Evolutionary conservation across 2,113 vertebrate species (phyloP), one percentile per base, ranked within the genome.

Genomic region (Epinephelus fuscoguttatus): DNA sequence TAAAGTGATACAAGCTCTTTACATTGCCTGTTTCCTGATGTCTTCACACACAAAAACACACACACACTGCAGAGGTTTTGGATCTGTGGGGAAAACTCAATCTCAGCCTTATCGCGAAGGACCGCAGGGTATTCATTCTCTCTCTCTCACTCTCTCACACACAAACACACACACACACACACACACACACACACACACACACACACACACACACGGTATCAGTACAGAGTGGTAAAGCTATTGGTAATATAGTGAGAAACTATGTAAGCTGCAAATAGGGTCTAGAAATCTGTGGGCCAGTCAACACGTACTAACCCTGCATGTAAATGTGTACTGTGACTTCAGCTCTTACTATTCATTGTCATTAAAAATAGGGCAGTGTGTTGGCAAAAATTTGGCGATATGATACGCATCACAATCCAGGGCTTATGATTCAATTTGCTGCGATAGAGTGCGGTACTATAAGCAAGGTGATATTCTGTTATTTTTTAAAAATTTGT

Each of bases 21-120:
- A 93, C 81, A 79, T 86, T 84, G 50, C 61, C 87, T 3, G 77
- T 82, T 88, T 89, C 79, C 81, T 85, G 92, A 93, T 90, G 85
- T 90, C 87, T 93, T 90, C 83, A 89, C 90, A 92, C 83, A 83
- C 52, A 80, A 7, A 82, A n/a, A 71, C 70, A 80, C 80, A 60
- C 50, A 75, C 64, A 60, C 75, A 61, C 37, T 75, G 84, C 62
- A 56, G 78, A 90, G 42, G 62, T 77, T 90, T 69, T 82, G 69
- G 75, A 84, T 89, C 85, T 72, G 88, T 88, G 88, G 84, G 76
- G 82, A 88, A 94, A 91, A 91, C 88, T 91, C 88, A 89, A 90
- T 93, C 92, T 90, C 77, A 68, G 63, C 61, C 89, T 94, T 93
- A 94, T 94, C 92, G 13, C 67, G 52, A 61, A 90, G 87, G 91